Conservation (phyloP, 2,797 vertebrate genomes). For the Poecilia picta region DNA sequence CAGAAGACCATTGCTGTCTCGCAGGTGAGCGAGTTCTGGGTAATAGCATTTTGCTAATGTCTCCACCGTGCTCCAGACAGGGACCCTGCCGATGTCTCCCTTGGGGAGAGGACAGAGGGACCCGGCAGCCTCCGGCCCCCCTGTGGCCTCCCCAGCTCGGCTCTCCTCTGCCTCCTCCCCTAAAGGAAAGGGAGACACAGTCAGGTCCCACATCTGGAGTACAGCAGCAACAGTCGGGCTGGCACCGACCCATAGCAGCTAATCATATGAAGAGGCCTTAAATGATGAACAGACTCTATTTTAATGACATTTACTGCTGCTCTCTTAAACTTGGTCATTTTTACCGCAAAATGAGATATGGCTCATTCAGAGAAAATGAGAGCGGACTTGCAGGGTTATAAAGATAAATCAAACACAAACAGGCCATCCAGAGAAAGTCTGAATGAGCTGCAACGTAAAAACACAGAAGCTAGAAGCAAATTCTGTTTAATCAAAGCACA, state of each 20-base stretch:
- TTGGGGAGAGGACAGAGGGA: conserved; percentile 78
- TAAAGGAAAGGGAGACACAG: conserved; percentile 81
- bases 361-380: conserved; percentile 51
- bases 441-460: background rate
- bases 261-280: conserved; percentile 70
- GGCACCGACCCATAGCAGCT: conserved; percentile 51
- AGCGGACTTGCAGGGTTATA: conserved; percentile 30
- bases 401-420: conserved; percentile 39
- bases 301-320: conserved; percentile 58
- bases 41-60: conserved; percentile 83
- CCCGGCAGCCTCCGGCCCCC: conserved; percentile 69
- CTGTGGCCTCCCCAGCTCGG: conserved; percentile 74
- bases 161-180: conserved; percentile 82
- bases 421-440: conserved; percentile 7
- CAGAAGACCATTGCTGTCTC: conserved; percentile 78
- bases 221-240: conserved; percentile 47
- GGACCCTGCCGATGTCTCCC: conserved; percentile 80
- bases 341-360: conserved; percentile 48
- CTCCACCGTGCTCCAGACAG: conserved; percentile 81
- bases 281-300: conserved; percentile 59
- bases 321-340: conserved; percentile 53
- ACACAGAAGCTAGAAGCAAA: background rate
- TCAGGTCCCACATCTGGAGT: conserved; percentile 79
- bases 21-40: conserved; percentile 80
- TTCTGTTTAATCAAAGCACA: background rate